These are phyloP conservation scores for Podarcis siculus DNA, from an alignment of 2,797 vertebrate genomes.

Conservation along the genomic window DNA sequence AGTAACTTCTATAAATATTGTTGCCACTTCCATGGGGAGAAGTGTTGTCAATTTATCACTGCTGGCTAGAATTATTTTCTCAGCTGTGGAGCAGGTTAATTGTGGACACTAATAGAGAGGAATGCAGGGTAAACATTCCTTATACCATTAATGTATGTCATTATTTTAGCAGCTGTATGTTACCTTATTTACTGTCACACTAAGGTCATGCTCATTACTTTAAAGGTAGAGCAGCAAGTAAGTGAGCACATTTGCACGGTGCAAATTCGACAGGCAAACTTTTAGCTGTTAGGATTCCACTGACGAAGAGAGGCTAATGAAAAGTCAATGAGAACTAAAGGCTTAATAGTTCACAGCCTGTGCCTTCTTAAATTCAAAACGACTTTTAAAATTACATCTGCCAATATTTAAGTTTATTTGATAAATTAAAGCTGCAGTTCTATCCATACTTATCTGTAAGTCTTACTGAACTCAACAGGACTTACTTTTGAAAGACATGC, in stretches of 20 bases:
- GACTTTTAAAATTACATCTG: neutral
- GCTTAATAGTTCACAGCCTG: neutral
- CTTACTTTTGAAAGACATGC: neutral
- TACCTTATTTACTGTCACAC: conserved; percentile 79
- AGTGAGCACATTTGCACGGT: conserved; percentile 18
- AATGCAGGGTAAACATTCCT: conserved; percentile 76
- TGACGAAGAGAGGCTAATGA: neutral
- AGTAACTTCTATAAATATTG: conserved; percentile 74
- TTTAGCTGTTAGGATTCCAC: neutral
- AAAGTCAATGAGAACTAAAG: neutral
- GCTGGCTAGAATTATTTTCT: conserved; percentile 77
- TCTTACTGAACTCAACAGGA: neutral
- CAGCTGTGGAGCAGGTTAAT: conserved; percentile 82
- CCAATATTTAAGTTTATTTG: neutral
- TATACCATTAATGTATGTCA: conserved; percentile 70
- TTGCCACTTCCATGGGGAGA: conserved; percentile 65
- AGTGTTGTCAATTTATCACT: conserved; percentile 75
- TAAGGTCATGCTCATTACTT: conserved; percentile 59
- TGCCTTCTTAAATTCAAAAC: neutral
- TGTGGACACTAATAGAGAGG: conserved; percentile 75
- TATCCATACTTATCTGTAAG: neutral
- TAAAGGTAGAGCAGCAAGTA: conserved; percentile 41
- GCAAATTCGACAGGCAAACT: conserved; percentile 37
- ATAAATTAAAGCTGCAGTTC: neutral
- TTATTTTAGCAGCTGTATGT: conserved; percentile 77